Base-by-base conservation (phyloP, 2,888 invertebrate genomes). In the Patella pellucida region DNA sequence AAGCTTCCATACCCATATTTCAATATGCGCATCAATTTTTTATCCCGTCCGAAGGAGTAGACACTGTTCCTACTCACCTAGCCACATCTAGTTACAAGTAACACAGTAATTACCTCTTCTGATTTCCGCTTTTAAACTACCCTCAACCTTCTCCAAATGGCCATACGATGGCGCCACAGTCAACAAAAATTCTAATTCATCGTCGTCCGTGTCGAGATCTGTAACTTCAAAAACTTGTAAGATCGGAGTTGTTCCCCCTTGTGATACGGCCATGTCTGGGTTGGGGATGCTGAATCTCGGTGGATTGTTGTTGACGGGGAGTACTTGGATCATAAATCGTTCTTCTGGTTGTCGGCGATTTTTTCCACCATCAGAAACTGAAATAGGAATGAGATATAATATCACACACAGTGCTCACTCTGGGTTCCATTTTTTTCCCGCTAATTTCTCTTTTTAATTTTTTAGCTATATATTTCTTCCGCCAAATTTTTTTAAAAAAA, bases 221-320 rank as follows among this genome's bases (percentile, higher is more conserved):
- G 78, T 72, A 23, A 89, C 82, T 68, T 81, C 79, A 56, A 88
- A 72, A 31, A 86, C 78, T 16, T 79, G 79, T n/a, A 83, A 81
- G 50, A 89, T 72, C 12, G 86, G 85, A 31, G 83, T 80, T 19
- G 73, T 81, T 19, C 85, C 85, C 19, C 85, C 85, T 75, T 84
- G 82, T 56, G 86, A 74, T 27, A 88, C 84, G 11, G 76, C 82
- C 9, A 89, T 56, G 12, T 76, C 68, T 19, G 84, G 83, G 67
- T 74, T 77, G 9, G 79, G 72, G 27, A 83, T 71, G 2, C 76
- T 69, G 74, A 89, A 85, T 27, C 77, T 68, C 0, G 89, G 89
- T 14, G 88, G 83, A 69, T 81, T 83, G 81, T 88, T 88, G 79
- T 89, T 87, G 52, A 88, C 87, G 11, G 89, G 89, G n/a, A 85